Percentiles rank a stretch among this genome's conserved stretches.
phyloP scores from a whole-genome alignment of 2,888 invertebrate genomes.

The Sphaerophoria rueppellii region DNA sequence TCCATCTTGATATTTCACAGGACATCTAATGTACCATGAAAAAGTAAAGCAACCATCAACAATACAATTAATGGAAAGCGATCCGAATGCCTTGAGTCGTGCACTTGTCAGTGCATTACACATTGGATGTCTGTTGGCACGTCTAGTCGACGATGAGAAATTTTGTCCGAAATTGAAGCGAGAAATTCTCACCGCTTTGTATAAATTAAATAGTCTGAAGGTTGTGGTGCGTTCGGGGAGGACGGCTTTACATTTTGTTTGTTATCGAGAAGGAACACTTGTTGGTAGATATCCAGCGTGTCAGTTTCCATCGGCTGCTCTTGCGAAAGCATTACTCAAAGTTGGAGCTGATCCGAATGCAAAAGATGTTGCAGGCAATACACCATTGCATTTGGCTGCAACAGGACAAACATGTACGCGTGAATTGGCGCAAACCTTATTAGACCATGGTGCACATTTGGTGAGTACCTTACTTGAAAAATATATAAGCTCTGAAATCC shows the following conservation, averaged over 20 bases:
- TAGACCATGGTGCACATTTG: conserved; percentile 88
- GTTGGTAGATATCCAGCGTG: conserved; percentile 87
- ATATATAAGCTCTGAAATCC: no score
- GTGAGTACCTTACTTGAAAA: conserved; percentile 74
- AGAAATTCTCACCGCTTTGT: conserved; percentile 88
- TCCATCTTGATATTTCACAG: conserved; percentile 76
- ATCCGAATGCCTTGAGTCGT: conserved; percentile 89
- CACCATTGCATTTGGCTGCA: conserved; percentile 93
- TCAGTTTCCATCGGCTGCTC: conserved; percentile 87
- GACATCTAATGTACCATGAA: conserved; percentile 84
- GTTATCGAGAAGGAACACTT: conserved; percentile 89
- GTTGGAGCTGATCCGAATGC: conserved; percentile 93
- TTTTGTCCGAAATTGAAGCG: conserved; percentile 83
- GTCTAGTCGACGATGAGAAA: conserved; percentile 85
- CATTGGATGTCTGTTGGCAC: conserved; percentile 89
- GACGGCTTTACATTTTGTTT: conserved; percentile 91
- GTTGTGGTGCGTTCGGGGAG: conserved; percentile 86
- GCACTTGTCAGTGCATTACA: conserved; percentile 94
- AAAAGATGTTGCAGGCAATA: conserved; percentile 92
- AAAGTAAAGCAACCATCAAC: conserved; percentile 79
- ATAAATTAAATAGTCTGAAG: conserved; percentile 89
- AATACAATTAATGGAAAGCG: conserved; percentile 86
- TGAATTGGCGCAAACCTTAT: conserved; percentile 87
- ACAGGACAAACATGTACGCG: conserved; percentile 88
- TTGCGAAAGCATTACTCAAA: conserved; percentile 89